Evolutionary conservation across 92 coral and sea anemone genomes (phyloP).

Genomic region (Epizoanthus stellaris): DNA sequence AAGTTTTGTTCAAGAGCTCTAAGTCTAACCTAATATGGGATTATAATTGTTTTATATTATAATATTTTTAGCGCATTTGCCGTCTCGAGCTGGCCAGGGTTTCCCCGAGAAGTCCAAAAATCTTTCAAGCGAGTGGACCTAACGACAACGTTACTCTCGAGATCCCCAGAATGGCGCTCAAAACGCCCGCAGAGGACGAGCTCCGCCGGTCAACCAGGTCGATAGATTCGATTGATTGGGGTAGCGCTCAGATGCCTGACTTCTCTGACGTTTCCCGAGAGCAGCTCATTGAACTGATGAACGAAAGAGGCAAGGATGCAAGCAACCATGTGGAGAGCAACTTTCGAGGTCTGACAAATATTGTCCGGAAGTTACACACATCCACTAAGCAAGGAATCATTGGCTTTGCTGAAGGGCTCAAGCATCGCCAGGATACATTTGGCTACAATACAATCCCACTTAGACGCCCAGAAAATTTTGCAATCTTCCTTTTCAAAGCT

Average conservation of each 20-base stretch:
- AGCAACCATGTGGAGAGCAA: constrained; percentile 56
- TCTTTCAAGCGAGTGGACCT: neutral
- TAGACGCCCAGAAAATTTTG: constrained; percentile 58
- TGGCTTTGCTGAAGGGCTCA: constrained; percentile 68
- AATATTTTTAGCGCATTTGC: neutral
- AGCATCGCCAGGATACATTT: constrained; percentile 53
- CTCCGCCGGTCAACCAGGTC: constrained; percentile 10
- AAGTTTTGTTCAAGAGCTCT: constrained; percentile 8
- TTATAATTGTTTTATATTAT: too few relatives aligned
- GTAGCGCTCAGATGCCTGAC: constrained; percentile 49
- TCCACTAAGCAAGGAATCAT: constrained; percentile 79
- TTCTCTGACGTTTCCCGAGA: constrained; percentile 69
- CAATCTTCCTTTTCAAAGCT: constrained; percentile 66
- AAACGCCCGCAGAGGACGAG: neutral
- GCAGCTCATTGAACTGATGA: constrained; percentile 62
- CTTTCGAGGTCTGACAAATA: constrained; percentile 69
- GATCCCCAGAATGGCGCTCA: constrained; percentile 1
- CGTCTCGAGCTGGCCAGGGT: neutral
- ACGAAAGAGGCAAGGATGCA: constrained; percentile 47
- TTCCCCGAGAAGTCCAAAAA: neutral
- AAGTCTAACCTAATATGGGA: neutral
- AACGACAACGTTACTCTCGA: too few relatives aligned
- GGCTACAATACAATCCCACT: constrained; percentile 74
- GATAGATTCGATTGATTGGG: constrained; percentile 39
- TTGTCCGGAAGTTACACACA: constrained; percentile 70